A percentile compares a stretch with the other conserved stretches of the same genome.
Evolutionary conservation across 2,113 vertebrate species (phyloP).

Genomic region (Raphicerus campestris): DNA sequence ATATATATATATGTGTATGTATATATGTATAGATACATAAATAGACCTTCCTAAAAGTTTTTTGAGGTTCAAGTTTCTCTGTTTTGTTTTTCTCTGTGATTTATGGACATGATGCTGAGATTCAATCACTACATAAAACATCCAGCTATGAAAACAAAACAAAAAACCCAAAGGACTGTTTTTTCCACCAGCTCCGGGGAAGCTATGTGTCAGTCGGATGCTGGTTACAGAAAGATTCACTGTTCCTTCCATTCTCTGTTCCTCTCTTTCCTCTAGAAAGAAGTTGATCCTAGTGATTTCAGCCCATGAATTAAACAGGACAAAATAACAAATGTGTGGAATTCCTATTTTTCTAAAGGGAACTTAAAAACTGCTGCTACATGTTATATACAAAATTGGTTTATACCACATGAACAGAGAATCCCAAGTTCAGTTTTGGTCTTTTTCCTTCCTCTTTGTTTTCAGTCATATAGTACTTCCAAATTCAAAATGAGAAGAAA

Average conservation of each 20-base stretch:
- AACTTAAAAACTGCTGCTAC: slow-evolving; percentile 90
- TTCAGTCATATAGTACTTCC: slow-evolving; percentile 87
- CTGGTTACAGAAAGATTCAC: slow-evolving; percentile 73
- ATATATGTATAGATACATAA: background rate
- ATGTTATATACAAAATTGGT: slow-evolving; percentile 86
- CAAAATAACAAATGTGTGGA: slow-evolving; percentile 83
- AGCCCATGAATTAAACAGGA: slow-evolving; percentile 81
- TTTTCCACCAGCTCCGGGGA: slow-evolving; percentile 42
- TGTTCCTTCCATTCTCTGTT: slow-evolving; percentile 49
- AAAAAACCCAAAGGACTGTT: slow-evolving; percentile 44
- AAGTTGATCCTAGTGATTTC: slow-evolving; percentile 82
- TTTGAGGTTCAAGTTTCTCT: slow-evolving; percentile 86
- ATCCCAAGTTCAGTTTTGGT: slow-evolving; percentile 84
- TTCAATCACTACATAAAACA: slow-evolving; percentile 96
- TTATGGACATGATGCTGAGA: slow-evolving; percentile 83
- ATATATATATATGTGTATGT: slow-evolving; percentile 66
- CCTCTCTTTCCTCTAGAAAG: slow-evolving; percentile 78
- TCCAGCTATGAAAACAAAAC: slow-evolving; percentile 90
- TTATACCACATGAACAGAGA: slow-evolving; percentile 89
- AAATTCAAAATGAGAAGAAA: slow-evolving; percentile 88
- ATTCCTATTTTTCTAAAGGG: slow-evolving; percentile 89
- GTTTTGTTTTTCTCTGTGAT: slow-evolving; percentile 65
- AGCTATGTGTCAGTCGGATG: slow-evolving; percentile 71
- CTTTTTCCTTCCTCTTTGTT: slow-evolving; percentile 83
- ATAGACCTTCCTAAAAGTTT: slow-evolving; percentile 83